Conservation (phyloP, 1,140 invertebrate genomes). For the Penaeus vannamei region DNA sequence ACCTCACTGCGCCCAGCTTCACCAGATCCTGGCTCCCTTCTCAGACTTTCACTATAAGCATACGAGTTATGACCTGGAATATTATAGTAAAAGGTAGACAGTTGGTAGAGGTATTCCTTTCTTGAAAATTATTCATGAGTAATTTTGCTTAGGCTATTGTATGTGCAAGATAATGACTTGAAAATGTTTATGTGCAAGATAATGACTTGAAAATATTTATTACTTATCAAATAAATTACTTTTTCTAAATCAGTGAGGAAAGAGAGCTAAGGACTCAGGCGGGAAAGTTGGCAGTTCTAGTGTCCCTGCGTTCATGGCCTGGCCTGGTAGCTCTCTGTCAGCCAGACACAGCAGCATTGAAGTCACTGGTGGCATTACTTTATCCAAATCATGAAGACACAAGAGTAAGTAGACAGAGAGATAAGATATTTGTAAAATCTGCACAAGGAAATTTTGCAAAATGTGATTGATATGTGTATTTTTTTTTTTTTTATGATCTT, state of each 20-base stretch:
- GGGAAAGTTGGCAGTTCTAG: slow-evolving; percentile 86
- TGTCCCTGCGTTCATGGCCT: slow-evolving; percentile 90
- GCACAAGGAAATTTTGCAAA: too few species aligned
- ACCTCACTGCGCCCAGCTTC: slow-evolving; percentile 81
- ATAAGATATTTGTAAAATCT: too few species aligned
- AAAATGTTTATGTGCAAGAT: too few species aligned
- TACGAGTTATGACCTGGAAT: slow-evolving; percentile 65
- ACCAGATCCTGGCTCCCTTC: slow-evolving; percentile 89
- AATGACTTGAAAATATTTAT: too few species aligned
- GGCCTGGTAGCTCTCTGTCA: slow-evolving; percentile 87
- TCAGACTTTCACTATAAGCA: slow-evolving; percentile 88
- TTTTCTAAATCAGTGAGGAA: slow-evolving; percentile 78
- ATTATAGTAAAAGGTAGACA: slow-evolving; percentile 51
- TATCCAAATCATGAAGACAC: slow-evolving; percentile 58
- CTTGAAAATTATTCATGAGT: too few species aligned
- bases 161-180: too few species aligned
- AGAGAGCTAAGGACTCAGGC: slow-evolving; percentile 85
- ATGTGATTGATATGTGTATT: too few species aligned
- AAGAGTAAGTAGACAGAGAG: slow-evolving; percentile 5
- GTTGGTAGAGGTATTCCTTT: too few species aligned
- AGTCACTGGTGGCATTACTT: slow-evolving; percentile 45
- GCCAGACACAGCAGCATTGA: slow-evolving; percentile 78
- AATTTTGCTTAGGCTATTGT: too few species aligned
- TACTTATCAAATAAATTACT: too few species aligned
- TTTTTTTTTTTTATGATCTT: too few species aligned